Evolutionary conservation across 1,140 invertebrate species (phyloP), one percentile per base, ranked within the genome.

Genomic region (Pentalonia nigronervosa): DNA sequence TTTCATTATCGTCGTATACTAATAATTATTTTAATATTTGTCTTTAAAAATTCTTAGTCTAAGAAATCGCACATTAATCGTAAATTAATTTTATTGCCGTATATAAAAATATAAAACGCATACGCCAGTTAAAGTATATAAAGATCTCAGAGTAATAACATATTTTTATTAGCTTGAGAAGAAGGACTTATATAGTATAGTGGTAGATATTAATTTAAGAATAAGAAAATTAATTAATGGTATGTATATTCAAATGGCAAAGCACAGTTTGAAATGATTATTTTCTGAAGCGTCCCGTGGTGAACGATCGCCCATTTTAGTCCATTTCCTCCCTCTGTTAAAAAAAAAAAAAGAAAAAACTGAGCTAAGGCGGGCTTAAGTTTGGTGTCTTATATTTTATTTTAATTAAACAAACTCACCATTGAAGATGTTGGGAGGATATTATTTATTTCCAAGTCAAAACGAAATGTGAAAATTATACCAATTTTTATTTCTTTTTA

Each of bases 301-400:
- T 89, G 88, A 89, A 56, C 50, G 34, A 36, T 36, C 88, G 50
- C 88, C 45, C 88, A 25, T 89, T 89, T 89, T 25, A 89, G 88
- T 56, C 21, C 88, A 34, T 89, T 89, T 89, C 9, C 88, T 89
- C 88, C 88, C 88, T 89, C 88, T 36, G 50, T 14, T 36, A n/a
- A 89, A 20, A 53, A 56, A 53, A 48, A 8, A 88, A 88, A 36
- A 8, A 23, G 0, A 53, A 89, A 50, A 50, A 53, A n/a, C n/a
- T 34, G 20, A 89, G 48, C n/a, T n/a, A 21, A 47, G 87, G n/a
- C 21, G 34, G 48, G n/a, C 34, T 89, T 89, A 50, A 34, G 47
- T 89, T 56, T 56, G 88, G 50, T 36, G 50, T 89, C 48, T 53
- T 89, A 89, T 89, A 89, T 89, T 89, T 89, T 89, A 56, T 89